phyloP scores from a whole-genome alignment of 1,140 invertebrate species.

The Tetraneura akinire region DNA sequence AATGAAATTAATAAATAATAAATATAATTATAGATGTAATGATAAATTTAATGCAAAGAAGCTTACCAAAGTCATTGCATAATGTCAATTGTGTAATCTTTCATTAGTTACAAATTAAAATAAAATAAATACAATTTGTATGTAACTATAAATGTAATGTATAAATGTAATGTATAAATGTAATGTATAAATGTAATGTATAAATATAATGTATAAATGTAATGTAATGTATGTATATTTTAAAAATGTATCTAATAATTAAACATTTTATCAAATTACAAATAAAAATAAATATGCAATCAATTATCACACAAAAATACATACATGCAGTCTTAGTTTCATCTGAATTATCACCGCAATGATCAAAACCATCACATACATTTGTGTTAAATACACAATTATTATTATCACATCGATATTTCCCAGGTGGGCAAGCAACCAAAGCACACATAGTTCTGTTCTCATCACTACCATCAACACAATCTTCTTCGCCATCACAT shows the following conservation, averaged over 20 bases:
- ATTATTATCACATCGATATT: conserved; percentile 60
- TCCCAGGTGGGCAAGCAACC: conserved; percentile 57
- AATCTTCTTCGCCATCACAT: conserved; percentile 73
- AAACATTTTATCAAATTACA: neutral
- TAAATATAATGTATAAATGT: no score
- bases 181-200: no score
- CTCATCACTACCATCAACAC: conserved; percentile 72
- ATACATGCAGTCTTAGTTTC: conserved; percentile 57
- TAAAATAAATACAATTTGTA: no score
- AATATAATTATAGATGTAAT: no score
- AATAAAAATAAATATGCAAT: neutral
- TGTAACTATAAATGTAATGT: no score
- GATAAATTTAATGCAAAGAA: no score
- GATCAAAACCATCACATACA: conserved; percentile 62
- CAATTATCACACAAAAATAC: conserved; percentile 14
- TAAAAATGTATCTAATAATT: neutral
- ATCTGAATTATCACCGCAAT: conserved; percentile 64
- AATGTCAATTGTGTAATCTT: no score
- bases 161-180: no score
- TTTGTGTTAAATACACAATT: conserved; percentile 60
- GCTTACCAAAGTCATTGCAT: no score
- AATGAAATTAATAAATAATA: no score
- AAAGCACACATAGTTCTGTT: conserved; percentile 55
- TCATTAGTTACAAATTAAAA: no score
- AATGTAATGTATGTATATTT: no score